Conservation (phyloP, 2,797 vertebrate species). For the Bradypus variegatus region DNA sequence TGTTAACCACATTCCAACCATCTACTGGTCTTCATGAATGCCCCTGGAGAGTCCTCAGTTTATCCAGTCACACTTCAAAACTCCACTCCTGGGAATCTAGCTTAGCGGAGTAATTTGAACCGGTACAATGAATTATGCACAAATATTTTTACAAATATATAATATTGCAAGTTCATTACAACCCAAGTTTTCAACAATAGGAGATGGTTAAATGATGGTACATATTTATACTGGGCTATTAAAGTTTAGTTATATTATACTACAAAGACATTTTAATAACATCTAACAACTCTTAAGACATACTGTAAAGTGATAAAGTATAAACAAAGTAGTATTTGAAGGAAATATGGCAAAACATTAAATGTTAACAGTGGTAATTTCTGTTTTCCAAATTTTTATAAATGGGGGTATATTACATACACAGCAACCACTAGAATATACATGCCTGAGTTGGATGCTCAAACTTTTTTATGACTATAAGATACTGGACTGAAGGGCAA, state of each 20-base stretch:
- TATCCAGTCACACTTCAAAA: background rate
- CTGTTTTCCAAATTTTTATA: background rate
- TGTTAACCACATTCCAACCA: background rate
- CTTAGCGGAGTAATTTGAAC: background rate
- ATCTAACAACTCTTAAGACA: background rate
- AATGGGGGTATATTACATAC: background rate
- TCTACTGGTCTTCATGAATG: background rate
- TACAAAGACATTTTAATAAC: slow-evolving; percentile 11
- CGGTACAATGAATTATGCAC: background rate
- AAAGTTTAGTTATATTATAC: background rate
- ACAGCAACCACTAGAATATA: background rate
- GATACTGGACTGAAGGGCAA: background rate
- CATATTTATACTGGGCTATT: background rate
- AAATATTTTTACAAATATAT: background rate
- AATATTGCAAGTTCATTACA: slow-evolving; percentile 7
- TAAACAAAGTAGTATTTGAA: background rate
- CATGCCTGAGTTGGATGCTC: background rate
- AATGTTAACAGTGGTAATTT: background rate
- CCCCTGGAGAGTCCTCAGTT: background rate
- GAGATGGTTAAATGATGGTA: background rate
- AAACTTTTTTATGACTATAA: background rate
- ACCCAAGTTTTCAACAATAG: background rate
- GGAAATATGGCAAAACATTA: background rate
- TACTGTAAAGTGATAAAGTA: background rate
- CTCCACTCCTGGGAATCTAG: background rate